Conservation (phyloP, 1,140 invertebrate genomes). For the Physella acuta region DNA sequence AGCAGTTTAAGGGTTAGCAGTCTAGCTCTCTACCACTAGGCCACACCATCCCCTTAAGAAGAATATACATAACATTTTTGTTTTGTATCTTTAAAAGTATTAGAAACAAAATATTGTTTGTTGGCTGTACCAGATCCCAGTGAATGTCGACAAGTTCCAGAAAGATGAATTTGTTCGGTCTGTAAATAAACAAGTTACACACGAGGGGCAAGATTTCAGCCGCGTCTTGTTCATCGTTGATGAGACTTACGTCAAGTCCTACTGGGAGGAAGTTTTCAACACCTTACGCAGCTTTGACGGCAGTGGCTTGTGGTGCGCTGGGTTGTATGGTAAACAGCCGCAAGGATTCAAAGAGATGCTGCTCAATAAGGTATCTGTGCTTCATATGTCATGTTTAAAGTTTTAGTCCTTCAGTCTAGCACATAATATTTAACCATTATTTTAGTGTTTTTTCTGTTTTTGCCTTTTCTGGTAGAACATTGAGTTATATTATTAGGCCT, state of each 20-base stretch:
- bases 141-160: conserved; percentile 27
- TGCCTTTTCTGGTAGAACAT: too few species aligned
- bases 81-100: too few species aligned
- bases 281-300: conserved; percentile 9
- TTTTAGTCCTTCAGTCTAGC: neutral
- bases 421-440: neutral
- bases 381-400: neutral
- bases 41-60: too few species aligned
- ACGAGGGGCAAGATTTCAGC: conserved; percentile 1
- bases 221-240: conserved; percentile 28
- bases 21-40: too few species aligned
- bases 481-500: neutral
- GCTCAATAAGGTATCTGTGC: conserved; percentile 20
- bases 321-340: conserved; percentile 28
- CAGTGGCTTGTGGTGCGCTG: conserved; percentile 28
- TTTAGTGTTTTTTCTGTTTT: neutral
- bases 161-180: neutral
- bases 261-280: conserved; percentile 24
- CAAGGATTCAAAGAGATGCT: conserved; percentile 17
- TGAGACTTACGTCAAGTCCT: conserved; percentile 30
- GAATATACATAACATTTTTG: too few species aligned
- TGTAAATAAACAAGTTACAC: neutral
- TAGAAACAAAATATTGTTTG: too few species aligned
- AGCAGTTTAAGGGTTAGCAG: too few species aligned
- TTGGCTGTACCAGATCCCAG: neutral